Evolutionary conservation across 2,113 vertebrate genomes (phyloP), one percentile per base, ranked within the genome.

Genomic region (Hyperoodon ampullatus): DNA sequence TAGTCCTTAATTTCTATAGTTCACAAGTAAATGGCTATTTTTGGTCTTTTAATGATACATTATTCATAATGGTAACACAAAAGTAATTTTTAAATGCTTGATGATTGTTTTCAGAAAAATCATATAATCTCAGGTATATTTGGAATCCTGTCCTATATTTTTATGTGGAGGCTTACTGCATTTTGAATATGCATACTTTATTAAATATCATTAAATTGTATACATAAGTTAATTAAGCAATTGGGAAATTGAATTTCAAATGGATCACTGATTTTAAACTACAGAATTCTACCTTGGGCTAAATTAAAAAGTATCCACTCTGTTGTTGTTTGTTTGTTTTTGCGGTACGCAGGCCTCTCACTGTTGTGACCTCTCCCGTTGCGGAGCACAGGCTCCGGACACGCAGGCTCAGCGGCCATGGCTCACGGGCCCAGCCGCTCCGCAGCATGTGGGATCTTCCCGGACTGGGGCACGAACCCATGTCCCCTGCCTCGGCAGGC

Each of bases 151-250:
- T 93, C 91, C 68, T 86, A 84, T 47, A 95, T 97, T 98, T 95
- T 97, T 97, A 96, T 97, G 97, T 97, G 94, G 92, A 97, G 95
- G 39, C 33, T 74, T 53, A 78, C 2, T 96, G 13, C 90, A 98
- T 95, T 78, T 98, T 74, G 66, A 97, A 97, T 87, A 77, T 97
- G 70, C 78, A 92, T 97, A 97, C 95, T 24, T 97, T 97, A 97
- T 98, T 96, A 98, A 98, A 98, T 97, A 98, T 98, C 16, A 98
- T 97, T 98, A 98, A 94, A 97, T 97, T 98, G 26, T 96, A 98
- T 91, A 96, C 53, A 96, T 97, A 98, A 98, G 98, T 98, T 98
- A 98, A 98, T 98, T 98, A 98, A 98, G 95, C 93, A 98, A 47
- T 93, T 98, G 96, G 88, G 91, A 98, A 98, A 98, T 98, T 98